Evolutionary conservation across 1,140 invertebrate species (phyloP), one percentile per base, ranked within the genome.

Genomic region (Lordiphosa clarofinis): DNA sequence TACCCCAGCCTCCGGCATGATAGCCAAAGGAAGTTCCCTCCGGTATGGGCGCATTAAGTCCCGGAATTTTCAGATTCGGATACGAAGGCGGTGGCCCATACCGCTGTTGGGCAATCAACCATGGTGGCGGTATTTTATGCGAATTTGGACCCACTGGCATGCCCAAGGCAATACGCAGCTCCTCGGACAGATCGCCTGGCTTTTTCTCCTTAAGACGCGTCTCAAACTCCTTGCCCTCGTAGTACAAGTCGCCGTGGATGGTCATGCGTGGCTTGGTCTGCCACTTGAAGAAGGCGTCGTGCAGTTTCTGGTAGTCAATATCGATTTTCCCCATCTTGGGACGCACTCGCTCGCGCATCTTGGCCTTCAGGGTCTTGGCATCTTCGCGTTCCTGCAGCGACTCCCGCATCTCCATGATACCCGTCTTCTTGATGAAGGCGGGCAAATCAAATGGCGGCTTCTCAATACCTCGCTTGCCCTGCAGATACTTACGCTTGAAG

Each of bases 141-240:
- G 94, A 94, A 89, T 92, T 96, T 0, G 96, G 95, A 3, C 99
- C 99, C 38, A 99, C 94, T 0, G 99, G 99, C 98, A 99, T 99
- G 46, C 99, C 99, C 10, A 99, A 90, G 4, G 99, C 97, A 13
- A 97, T 98, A 53, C 98, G 91, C 55, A 99, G 89, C 81, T 99
- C 98, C 87, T 99, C 98, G 7, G 96, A 96, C 5, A 99, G 90
- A 88, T 99, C 97, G 0, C 99, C 99, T 0, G 98, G 99, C 89
- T 99, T 99, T 89, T 99, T 99, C 86, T 99, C 98, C 73, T 97
- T 97, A 33, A 99, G 91, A 37, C 97, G 92, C 0, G 98, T 99
- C 89, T 99, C 99, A 90, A 99, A 99, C 90, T 99, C 99, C 89
- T 99, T 99, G n/a, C 99, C 99, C 90, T 99, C 99, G 90, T 99